phyloP scores from a whole-genome alignment of 2,888 invertebrate species.

The Agriopis aurantiaria region DNA sequence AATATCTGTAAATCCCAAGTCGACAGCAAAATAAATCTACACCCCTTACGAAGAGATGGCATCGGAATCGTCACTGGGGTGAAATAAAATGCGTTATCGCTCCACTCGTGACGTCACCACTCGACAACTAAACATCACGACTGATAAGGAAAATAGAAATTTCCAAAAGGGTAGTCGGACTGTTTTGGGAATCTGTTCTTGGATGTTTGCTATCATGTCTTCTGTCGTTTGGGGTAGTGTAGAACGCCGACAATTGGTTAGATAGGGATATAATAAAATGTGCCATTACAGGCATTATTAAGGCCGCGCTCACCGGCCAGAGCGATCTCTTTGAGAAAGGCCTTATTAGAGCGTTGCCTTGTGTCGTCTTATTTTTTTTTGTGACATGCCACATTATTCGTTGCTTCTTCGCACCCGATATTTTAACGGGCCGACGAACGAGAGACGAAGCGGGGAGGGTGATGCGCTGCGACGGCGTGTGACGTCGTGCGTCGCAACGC shows the following conservation, averaged over 20 bases:
- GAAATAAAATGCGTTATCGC: constrained; percentile 48
- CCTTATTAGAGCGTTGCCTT: too few relatives aligned
- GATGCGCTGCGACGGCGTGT: too few relatives aligned
- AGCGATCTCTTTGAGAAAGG: too few relatives aligned
- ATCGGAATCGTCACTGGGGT: constrained; percentile 43
- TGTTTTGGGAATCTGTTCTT: constrained; percentile 26
- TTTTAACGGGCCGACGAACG: too few relatives aligned
- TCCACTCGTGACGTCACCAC: constrained; percentile 43
- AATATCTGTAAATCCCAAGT: constrained; percentile 10
- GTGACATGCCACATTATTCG: too few relatives aligned
- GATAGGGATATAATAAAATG: constrained; percentile 16
- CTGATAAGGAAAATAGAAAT: constrained; percentile 49
- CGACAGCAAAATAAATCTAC: constrained; percentile 21
- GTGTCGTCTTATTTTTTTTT: too few relatives aligned
- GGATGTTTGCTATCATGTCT: not conserved
- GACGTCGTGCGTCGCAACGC: too few relatives aligned
- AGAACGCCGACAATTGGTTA: constrained; percentile 15
- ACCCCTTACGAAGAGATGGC: constrained; percentile 40
- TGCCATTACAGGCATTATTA: not conserved
- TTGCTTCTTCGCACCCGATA: too few relatives aligned
- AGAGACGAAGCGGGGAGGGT: too few relatives aligned
- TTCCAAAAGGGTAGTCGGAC: constrained; percentile 32
- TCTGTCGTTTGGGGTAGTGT: constrained; percentile 11
- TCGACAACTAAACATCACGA: constrained; percentile 48
- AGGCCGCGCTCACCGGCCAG: not conserved